These are phyloP conservation scores for Daphoenositta chrysoptera DNA, from an alignment of 2,113 vertebrate species.

Conservation along the genomic window DNA sequence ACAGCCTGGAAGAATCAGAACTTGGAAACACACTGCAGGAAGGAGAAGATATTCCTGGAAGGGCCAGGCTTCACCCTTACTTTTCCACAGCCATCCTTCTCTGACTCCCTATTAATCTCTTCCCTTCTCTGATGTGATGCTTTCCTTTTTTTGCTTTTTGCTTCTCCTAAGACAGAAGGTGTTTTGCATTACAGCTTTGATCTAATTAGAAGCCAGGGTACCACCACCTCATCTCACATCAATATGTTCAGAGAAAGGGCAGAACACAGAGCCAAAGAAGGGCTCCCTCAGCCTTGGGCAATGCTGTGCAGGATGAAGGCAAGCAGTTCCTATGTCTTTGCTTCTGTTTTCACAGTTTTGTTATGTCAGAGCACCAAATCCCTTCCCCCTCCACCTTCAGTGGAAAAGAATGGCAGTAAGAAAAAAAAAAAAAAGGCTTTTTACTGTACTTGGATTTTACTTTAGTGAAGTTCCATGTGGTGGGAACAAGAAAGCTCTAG, in stretches of 20 bases:
- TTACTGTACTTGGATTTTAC: background rate
- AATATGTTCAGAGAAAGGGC: background rate
- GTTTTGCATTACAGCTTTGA: background rate
- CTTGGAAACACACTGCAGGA: background rate
- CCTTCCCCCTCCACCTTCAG: background rate
- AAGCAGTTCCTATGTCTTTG: background rate
- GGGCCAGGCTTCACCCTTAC: background rate
- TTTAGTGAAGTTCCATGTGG: background rate
- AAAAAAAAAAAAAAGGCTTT: background rate
- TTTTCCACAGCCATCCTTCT: background rate
- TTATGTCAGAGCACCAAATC: background rate
- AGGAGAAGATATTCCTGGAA: background rate
- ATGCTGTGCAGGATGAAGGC: background rate
- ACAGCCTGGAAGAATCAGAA: background rate
- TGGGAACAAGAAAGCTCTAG: background rate
- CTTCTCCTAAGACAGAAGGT: background rate
- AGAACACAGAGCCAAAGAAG: background rate
- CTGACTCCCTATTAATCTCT: background rate
- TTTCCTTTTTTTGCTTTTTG: background rate
- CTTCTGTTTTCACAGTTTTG: background rate
- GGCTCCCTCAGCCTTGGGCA: background rate
- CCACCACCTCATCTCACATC: background rate
- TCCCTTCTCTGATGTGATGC: background rate
- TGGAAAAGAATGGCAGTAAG: background rate
- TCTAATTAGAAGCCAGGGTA: background rate